Conservation (phyloP, 2,888 invertebrate species). For the Lepidochrysops patricia region DNA sequence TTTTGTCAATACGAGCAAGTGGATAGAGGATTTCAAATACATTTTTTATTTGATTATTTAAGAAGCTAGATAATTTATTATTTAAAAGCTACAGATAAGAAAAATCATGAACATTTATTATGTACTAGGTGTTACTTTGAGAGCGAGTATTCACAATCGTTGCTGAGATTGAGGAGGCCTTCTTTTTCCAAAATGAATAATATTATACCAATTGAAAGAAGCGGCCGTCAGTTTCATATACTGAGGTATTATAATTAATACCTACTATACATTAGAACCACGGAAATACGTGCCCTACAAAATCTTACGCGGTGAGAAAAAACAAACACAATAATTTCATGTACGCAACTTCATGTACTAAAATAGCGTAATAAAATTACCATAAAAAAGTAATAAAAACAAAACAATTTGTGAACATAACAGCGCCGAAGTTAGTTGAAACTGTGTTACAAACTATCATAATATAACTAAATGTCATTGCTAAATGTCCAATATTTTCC, state of each 20-base stretch:
- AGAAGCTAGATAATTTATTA: too few relatives aligned
- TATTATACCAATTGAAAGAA: too few relatives aligned
- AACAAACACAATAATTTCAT: neutral
- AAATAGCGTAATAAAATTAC: slow-evolving; percentile 1
- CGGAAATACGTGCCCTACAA: neutral
- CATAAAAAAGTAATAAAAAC: slow-evolving; percentile 6
- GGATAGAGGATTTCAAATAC: too few relatives aligned
- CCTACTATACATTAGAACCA: neutral
- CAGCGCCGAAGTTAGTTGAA: slow-evolving; percentile 1
- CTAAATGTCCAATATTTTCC: slow-evolving; percentile 16
- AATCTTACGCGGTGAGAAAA: neutral
- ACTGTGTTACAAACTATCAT: neutral
- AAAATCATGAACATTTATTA: too few relatives aligned
- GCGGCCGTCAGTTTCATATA: slow-evolving; percentile 27
- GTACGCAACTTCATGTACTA: neutral
- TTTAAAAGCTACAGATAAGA: too few relatives aligned
- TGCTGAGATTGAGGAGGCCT: too few relatives aligned
- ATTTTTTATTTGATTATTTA: too few relatives aligned
- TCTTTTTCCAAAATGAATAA: too few relatives aligned
- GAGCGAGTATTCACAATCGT: too few relatives aligned
- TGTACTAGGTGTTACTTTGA: too few relatives aligned
- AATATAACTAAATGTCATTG: too few relatives aligned
- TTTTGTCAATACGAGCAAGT: too few relatives aligned
- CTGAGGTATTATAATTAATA: slow-evolving; percentile 23
- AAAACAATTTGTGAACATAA: slow-evolving; percentile 11